phyloP scores from a whole-genome alignment of 2,888 invertebrate species.

The Cephus pulcher region DNA sequence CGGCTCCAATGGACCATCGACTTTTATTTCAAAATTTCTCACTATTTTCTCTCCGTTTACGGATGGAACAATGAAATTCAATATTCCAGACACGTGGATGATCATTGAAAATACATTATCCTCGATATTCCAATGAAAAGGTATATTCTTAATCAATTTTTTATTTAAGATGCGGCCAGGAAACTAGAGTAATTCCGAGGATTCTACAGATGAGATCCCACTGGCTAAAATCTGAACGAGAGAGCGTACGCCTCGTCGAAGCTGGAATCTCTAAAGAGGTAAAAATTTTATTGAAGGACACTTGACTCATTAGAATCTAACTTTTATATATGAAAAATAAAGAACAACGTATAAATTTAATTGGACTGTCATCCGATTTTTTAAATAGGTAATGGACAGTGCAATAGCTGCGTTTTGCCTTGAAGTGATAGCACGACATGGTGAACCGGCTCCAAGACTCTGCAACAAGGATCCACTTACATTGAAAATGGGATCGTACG shows the following conservation, averaged over 20 bases:
- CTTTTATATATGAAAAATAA: background rate
- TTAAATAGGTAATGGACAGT: conserved; percentile 82
- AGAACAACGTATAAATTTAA: background rate
- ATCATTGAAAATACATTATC: background rate
- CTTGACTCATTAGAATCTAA: background rate
- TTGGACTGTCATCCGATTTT: background rate
- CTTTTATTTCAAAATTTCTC: too few relatives aligned
- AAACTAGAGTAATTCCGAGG: conserved; percentile 96
- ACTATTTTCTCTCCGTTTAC: too few relatives aligned
- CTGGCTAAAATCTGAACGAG: conserved; percentile 95
- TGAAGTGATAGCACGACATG: conserved; percentile 96
- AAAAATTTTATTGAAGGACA: conserved; percentile 26
- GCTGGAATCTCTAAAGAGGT: conserved; percentile 93
- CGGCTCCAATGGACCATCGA: too few relatives aligned
- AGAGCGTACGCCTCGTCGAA: conserved; percentile 89
- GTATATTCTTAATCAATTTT: conserved; percentile 18
- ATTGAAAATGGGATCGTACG: conserved; percentile 95
- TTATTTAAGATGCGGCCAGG: conserved; percentile 87
- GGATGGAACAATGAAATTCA: background rate
- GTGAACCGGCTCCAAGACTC: conserved; percentile 91
- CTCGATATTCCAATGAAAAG: background rate
- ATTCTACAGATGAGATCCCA: conserved; percentile 95
- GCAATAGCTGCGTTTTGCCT: conserved; percentile 97
- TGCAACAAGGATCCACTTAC: conserved; percentile 99
- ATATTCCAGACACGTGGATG: background rate